Evolutionary conservation across 1,140 invertebrate genomes (phyloP).

Genomic region (Papilio helenus): DNA sequence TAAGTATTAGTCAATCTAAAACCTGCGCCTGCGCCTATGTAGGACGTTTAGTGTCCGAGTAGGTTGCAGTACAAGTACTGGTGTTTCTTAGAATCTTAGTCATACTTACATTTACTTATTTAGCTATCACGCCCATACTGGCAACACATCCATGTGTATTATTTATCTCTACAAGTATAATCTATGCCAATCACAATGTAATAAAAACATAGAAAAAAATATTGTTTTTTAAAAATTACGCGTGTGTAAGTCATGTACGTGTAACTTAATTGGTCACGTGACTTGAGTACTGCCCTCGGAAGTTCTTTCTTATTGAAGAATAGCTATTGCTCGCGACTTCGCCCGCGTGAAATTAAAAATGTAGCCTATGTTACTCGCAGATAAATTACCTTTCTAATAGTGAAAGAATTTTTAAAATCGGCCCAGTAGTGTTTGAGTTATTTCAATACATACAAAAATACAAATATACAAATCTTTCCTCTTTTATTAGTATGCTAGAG

Average conservation of each 20-base stretch:
- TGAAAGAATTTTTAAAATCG: too few species aligned
- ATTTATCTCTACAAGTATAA: neutral
- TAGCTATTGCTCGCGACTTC: too few species aligned
- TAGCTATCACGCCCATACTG: neutral
- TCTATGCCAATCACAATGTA: neutral
- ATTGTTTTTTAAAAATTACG: too few species aligned
- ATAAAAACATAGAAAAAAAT: neutral
- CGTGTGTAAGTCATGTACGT: neutral
- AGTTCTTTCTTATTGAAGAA: neutral
- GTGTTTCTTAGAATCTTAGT: constrained; percentile 28
- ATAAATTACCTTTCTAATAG: too few species aligned
- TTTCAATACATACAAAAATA: too few species aligned
- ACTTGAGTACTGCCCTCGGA: constrained; percentile 2
- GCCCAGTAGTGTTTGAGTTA: too few species aligned
- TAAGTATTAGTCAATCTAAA: constrained; percentile 33
- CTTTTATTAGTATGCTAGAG: neutral
- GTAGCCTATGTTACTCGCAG: too few species aligned
- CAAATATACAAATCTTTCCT: too few species aligned
- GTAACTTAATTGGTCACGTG: neutral
- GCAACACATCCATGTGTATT: neutral
- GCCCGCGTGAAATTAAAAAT: too few species aligned
- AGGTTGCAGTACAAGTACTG: constrained; percentile 15
- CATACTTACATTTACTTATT: constrained; percentile 12
- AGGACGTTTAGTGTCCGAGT: constrained; percentile 24
- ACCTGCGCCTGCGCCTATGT: constrained; percentile 25